Percentiles rank a stretch among this genome's conserved stretches.
Evolutionary conservation across 2,797 vertebrate genomes (phyloP).

Genomic region (Pangasius krempfi): DNA sequence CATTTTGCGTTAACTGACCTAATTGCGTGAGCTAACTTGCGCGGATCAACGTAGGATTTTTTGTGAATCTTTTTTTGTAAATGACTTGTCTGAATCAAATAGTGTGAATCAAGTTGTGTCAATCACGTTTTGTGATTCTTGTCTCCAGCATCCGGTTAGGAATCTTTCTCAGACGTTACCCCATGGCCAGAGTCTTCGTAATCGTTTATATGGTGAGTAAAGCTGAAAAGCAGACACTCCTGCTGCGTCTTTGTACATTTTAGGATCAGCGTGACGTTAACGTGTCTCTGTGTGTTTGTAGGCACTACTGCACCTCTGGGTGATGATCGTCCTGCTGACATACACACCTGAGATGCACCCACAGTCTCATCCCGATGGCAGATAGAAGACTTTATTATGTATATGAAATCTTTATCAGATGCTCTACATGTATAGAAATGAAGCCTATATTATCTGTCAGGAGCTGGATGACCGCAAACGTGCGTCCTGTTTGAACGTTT

Average conservation of each 20-base stretch:
- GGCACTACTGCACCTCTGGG: conserved; percentile 95
- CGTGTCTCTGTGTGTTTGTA: conserved; percentile 57
- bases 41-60: not conserved
- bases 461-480: conserved; percentile 62
- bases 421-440: conserved; percentile 33
- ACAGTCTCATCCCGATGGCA: conserved; percentile 74
- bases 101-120: not conserved
- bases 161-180: conserved; percentile 95
- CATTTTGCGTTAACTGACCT: not conserved
- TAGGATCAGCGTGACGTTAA: not conserved
- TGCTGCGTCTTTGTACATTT: not conserved
- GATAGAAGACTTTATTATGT: conserved; percentile 66
- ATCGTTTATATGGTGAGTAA: conserved; percentile 95
- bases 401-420: conserved; percentile 28
- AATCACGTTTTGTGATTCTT: not conserved
- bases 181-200: conserved; percentile 91
- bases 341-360: conserved; percentile 95
- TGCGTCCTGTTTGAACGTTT: conserved; percentile 53
- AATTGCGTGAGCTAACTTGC: not conserved
- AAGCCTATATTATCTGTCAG: conserved; percentile 37
- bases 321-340: conserved; percentile 96
- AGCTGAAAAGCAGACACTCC: not conserved
- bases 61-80: not conserved
- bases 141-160: conserved; percentile 90
- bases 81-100: not conserved